phyloP scores from a whole-genome alignment of 2,113 vertebrate species.

The Brachirus orientalis region DNA sequence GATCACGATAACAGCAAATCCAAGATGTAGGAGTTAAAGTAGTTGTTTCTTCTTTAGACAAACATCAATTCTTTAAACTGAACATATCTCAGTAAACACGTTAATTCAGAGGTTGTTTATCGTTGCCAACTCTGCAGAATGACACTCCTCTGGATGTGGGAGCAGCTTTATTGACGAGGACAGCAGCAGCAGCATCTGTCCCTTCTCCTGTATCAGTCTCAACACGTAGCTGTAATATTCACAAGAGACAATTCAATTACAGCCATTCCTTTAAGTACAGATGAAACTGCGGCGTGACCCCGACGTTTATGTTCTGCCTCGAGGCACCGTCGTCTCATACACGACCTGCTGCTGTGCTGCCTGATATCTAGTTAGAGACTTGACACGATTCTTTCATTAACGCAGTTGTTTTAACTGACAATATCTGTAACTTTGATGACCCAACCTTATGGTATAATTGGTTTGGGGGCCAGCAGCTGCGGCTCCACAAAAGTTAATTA shows the following conservation, averaged over 20 bases:
- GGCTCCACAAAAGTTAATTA: conserved; percentile 3
- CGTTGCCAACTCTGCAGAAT: no score
- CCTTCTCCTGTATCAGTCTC: conserved; percentile 9
- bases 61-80: no score
- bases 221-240: conserved; percentile 25
- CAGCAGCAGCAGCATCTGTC: no score
- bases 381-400: conserved; percentile 46
- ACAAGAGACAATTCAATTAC: conserved; percentile 28
- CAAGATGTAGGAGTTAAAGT: no score
- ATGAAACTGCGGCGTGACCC: conserved; percentile 8
- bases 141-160: conserved; percentile 8
- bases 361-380: conserved; percentile 30
- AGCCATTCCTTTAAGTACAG: conserved; percentile 20
- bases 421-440: conserved; percentile 26
- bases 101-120: no score
- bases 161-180: neutral
- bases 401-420: conserved; percentile 37
- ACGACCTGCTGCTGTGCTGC: neutral
- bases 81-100: no score
- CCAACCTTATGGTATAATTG: conserved; percentile 22
- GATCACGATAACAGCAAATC: no score
- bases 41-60: no score
- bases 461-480: neutral
- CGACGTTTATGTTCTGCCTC: conserved; percentile 35
- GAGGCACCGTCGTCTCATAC: conserved; percentile 19